Evolutionary conservation across 2,797 vertebrate genomes (phyloP).

Genomic region (Neomorphus geoffroyi): DNA sequence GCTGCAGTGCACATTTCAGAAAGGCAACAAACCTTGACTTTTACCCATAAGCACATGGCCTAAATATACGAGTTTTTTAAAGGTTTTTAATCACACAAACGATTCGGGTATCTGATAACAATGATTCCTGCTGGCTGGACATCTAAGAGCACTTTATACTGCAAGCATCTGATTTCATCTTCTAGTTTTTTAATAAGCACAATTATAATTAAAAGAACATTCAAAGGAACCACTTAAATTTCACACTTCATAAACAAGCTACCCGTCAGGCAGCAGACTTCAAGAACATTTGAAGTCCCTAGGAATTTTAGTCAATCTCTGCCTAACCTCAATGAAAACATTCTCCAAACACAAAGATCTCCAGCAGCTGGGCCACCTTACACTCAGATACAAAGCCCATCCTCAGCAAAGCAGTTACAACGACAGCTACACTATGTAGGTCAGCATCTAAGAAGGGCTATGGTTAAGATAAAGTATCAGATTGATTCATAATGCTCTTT

Average conservation of each 20-base stretch:
- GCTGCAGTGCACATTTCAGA: not conserved
- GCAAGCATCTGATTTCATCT: not conserved
- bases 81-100: conserved; percentile 13
- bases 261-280: not conserved
- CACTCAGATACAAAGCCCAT: not conserved
- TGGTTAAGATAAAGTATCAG: conserved; percentile 19
- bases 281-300: not conserved
- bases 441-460: conserved; percentile 23
- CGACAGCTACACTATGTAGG: not conserved
- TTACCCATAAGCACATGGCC: not conserved
- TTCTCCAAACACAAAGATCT: not conserved
- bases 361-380: not conserved
- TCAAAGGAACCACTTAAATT: not conserved
- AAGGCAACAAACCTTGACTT: not conserved
- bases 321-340: not conserved
- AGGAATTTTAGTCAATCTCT: not conserved
- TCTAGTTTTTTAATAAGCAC: not conserved
- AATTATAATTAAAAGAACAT: not conserved
- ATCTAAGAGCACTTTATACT: not conserved
- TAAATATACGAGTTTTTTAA: not conserved
- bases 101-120: not conserved
- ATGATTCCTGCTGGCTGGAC: not conserved
- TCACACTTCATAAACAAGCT: not conserved
- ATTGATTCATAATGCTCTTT: conserved; percentile 39
- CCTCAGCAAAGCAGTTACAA: not conserved